Conservation (phyloP, 1,140 invertebrate genomes). For the Manduca sexta region DNA sequence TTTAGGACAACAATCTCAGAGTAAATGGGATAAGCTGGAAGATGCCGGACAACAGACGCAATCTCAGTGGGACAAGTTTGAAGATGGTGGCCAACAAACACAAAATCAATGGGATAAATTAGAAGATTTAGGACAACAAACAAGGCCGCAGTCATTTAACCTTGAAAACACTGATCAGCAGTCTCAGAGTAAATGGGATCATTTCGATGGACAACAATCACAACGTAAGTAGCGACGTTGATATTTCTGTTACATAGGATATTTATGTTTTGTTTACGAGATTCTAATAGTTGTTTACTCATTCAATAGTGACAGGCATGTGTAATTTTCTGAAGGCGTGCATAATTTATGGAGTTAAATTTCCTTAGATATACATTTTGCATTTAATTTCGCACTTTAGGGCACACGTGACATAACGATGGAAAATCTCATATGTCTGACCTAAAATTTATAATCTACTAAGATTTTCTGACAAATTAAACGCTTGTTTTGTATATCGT, state of each 20-base stretch:
- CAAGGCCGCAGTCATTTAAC: background rate
- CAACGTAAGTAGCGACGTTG: conserved; percentile 1
- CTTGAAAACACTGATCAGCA: background rate
- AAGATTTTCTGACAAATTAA: no score
- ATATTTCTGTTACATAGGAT: background rate
- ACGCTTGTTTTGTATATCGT: no score
- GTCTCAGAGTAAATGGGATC: conserved; percentile 25
- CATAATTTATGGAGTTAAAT: no score
- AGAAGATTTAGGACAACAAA: conserved; percentile 35
- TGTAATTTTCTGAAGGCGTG: no score
- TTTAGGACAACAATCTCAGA: conserved; percentile 28
- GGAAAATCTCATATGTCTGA: no score
- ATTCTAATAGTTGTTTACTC: no score
- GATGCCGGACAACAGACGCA: conserved; percentile 3
- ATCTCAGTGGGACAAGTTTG: conserved; percentile 12
- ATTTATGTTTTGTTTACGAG: no score
- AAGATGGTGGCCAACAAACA: conserved; percentile 23
- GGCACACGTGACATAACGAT: no score
- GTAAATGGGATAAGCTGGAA: conserved; percentile 1
- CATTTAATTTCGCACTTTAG: no score
- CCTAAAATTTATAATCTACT: no score
- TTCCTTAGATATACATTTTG: no score
- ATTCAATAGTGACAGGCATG: no score
- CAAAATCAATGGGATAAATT: conserved; percentile 19
- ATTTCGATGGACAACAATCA: background rate